Evolutionary conservation across 2,797 vertebrate species (phyloP).

Genomic region (Coregonus ussuriensis): DNA sequence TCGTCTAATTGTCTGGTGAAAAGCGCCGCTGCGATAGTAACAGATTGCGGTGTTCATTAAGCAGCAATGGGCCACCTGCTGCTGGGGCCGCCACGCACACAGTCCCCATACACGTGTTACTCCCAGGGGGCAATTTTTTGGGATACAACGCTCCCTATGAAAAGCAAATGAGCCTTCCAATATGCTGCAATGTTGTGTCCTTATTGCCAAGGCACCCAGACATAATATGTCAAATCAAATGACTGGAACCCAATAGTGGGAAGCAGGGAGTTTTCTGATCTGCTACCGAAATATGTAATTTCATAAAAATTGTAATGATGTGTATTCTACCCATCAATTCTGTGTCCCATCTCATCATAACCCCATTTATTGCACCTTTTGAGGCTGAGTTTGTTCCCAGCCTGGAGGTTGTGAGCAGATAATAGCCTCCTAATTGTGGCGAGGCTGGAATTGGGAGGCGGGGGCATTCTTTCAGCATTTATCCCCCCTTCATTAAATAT

Average conservation of each 20-base stretch:
- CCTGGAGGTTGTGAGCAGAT: conserved; percentile 56
- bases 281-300: conserved; percentile 58
- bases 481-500: conserved; percentile 79
- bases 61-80: conserved; percentile 99
- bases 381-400: conserved; percentile 51
- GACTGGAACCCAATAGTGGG: conserved; percentile 85
- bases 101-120: conserved; percentile 81
- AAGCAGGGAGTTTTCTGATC: conserved; percentile 45
- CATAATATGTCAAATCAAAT: conserved; percentile 93
- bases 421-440: conserved; percentile 76
- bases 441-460: conserved; percentile 62
- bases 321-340: conserved; percentile 57
- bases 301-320: conserved; percentile 60
- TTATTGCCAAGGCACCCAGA: conserved; percentile 95
- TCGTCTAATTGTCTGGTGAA: conserved; percentile 99
- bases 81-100: conserved; percentile 88
- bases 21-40: conserved; percentile 90
- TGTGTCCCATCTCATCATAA: conserved; percentile 69
- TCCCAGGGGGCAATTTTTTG: conserved; percentile 85
- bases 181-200: conserved; percentile 98
- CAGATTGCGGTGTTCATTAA: conserved; percentile 99
- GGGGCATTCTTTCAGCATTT: conserved; percentile 62
- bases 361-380: conserved; percentile 63
- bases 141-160: conserved; percentile 92
- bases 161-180: conserved; percentile 98